Base-by-base conservation (phyloP, 2,113 vertebrate species). In the Bubo bubo region DNA sequence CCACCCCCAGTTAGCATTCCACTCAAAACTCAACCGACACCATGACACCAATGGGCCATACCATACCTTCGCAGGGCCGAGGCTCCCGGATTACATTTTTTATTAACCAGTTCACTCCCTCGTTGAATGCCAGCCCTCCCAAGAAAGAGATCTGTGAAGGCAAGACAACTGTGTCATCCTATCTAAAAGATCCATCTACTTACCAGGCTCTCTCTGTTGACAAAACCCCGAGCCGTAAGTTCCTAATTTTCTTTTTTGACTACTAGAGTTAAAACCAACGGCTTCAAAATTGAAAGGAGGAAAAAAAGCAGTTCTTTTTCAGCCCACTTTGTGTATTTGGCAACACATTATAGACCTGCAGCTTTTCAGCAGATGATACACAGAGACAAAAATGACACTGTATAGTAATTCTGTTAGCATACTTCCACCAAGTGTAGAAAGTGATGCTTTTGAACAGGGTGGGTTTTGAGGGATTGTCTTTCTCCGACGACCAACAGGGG, bases 61-160 rank as follows among this genome's bases (percentile, higher is more conserved):
- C 73, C 70, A 71, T 98, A 99, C 99, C 99, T 99, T 99, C 98
- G 12, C 99, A 99, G 34, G 99, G 99, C 93, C 99, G 98, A 10
- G 99, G 99, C 97, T 99, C 99, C 98, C 98, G 98, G 97, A 99
- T 95, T 87, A 99, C 98, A 96, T 99, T 98, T 97, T 99, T 99
- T 95, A 99, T 98, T 95, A 99, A 88, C 99, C 99, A 99, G 98
- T 99, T 99, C 94, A 99, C 98, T 73, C 98, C 99, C 97, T 99
- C 99, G 59, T 99, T 99, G 92, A 99, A 98, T 28, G 98, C 96
- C 96, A 99, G 97, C 79, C 99, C 99, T 87, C 99, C 98, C 39
- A 99, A 99, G 98, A 99, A 99, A 21, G 99, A 99, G 97, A 99
- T 99, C 99, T 99, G 97, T 72, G 21, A 52, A 97, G 59, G 79